Evolutionary conservation across 2,113 vertebrate genomes (phyloP).

Genomic region (Actinemys pallida): DNA sequence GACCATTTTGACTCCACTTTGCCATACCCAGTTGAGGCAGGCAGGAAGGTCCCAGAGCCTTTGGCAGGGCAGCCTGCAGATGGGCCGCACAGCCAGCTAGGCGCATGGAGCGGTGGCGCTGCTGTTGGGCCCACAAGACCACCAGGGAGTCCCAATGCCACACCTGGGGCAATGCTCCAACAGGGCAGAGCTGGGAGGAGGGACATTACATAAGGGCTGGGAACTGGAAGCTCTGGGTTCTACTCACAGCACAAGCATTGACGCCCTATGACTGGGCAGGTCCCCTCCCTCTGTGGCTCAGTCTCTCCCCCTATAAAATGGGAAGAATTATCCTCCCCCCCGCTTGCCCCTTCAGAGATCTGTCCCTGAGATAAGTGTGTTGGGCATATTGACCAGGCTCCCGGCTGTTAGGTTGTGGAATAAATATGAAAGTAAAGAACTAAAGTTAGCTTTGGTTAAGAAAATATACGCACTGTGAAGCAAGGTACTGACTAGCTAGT

Average conservation of each 20-base stretch:
- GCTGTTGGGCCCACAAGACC: too few species aligned
- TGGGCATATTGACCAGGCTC: too few species aligned
- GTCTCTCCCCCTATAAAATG: not conserved
- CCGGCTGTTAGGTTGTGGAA: not conserved
- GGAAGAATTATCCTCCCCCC: too few species aligned
- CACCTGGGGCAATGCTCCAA: rapidly evolving
- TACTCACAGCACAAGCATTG: not conserved
- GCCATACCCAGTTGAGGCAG: not conserved
- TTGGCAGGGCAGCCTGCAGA: not conserved
- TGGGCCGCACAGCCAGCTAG: too few species aligned
- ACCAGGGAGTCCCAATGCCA: not conserved
- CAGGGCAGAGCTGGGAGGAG: not conserved
- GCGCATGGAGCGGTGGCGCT: too few species aligned
- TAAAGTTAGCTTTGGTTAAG: not conserved
- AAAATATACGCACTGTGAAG: not conserved
- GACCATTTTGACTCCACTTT: not conserved
- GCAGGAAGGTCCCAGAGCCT: not conserved
- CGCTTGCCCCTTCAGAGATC: not conserved
- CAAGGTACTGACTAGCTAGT: not conserved
- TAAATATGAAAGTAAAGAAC: not conserved
- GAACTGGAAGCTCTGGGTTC: not conserved
- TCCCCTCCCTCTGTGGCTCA: not conserved
- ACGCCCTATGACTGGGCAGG: not conserved
- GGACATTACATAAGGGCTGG: not conserved
- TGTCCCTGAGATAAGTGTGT: rapidly evolving